Base-by-base conservation (phyloP, 2,113 vertebrate species). In the Psittacara wagleri region DNA sequence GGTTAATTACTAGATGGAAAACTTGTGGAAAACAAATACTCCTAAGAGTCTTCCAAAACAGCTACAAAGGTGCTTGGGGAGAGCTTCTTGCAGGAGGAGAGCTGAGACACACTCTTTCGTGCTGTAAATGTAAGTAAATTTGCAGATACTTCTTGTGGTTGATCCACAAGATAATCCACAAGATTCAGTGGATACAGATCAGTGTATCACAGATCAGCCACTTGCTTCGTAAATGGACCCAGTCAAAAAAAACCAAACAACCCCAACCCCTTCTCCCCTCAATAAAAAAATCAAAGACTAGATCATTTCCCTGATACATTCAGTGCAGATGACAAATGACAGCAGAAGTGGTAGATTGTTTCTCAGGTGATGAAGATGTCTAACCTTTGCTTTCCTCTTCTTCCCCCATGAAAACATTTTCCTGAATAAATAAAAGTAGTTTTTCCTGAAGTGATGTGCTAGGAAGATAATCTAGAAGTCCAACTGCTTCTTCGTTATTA, bases 391-490 rank as follows among this genome's bases (percentile, higher is more conserved):
- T 82, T 84, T 98, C 97, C 17, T 93, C 91, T 57, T 98, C 97
- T 6, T 96, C 54, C 1, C 97, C 97, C 5, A 92, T 61, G 57
- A 99, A 99, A 91, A 99, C 97, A 2, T 98, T 97, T 16, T 93
- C 44, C 91, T 97, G 97, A 35, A 98, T 95, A 81, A 99, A 99
- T 52, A 91, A 85, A 68, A 98, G 95, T 86, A 99, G 97, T 70
- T 98, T 98, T 95, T 98, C 98, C 97, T 99, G 98, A 97, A 99
- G 98, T 70, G 97, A 96, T 86, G 97, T 94, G 51, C 98, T 98
- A 86, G 98, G 98, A 18, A 98, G 98, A 95, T 98, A 98, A 66
- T 97, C 92, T 59, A 98, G 94, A 3, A 98, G 96, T n/a, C 95
- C 84, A 0, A 69, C 88, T 51, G 94, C 91, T 84, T 97, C 97